Base-by-base conservation (phyloP, 2,888 invertebrate genomes). In the Microdon myrmicae region DNA sequence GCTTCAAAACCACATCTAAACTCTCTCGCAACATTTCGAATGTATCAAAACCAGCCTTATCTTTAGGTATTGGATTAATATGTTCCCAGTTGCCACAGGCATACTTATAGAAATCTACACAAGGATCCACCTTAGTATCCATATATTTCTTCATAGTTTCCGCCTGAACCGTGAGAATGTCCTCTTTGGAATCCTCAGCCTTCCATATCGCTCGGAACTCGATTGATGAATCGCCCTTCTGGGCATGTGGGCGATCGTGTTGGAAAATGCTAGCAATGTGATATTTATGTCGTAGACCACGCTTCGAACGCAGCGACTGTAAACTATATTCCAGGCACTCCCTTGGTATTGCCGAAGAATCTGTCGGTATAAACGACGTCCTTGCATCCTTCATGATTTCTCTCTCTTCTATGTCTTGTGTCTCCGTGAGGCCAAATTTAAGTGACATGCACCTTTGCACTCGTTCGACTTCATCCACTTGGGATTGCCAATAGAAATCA, bases 21-120 rank as follows among this genome's bases (percentile, higher is more conserved):
- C 90, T 90, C 81, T 94, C 92, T 69, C 92, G 83, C 4, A 95
- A 81, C 84, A 92, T 90, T 81, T 93, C 93, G 76, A 95, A 95
- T 0, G 92, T 94, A 71, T 94, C 94, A 77, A 90, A 94, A 73
- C 90, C 88, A 4, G 91, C 88, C 79, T 92, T 90, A 72, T 94
- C 94, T 39, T 90, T 88, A 2, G 95, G 95, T 72, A 95, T 92
- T 0, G 92, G 90, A 79, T 94, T 91, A 28, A 87, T 82, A 39
- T 86, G 85, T 20, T 88, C 86, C 94, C 94, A 94, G 71, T 92
- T 92, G 1, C 94, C 94, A 75, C 89, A 94, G 1, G 93, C 89
- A 71, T 87, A 94, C 71, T 90, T 87, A 74, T 92, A 93, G 75
- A 93, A 93, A 74, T 93, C 92, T 3, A 86, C 82, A 73, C 93